These are phyloP conservation scores for Diplodus puntazzo DNA, from an alignment of 2,797 vertebrate species.

Conservation along the genomic window DNA sequence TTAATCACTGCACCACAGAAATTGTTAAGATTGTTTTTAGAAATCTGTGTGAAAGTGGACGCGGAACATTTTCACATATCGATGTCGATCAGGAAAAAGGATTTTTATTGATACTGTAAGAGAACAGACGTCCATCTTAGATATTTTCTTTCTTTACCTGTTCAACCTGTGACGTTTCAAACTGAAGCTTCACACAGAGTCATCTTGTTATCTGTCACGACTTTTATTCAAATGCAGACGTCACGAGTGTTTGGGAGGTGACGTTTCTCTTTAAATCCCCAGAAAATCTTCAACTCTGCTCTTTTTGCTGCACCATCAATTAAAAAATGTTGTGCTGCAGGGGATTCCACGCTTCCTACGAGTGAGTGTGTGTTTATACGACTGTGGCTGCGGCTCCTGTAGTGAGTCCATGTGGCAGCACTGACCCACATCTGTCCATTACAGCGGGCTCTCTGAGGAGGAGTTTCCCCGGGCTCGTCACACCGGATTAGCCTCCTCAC, in stretches of 20 bases:
- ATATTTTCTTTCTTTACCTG: no score
- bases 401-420: slow-evolving; percentile 50
- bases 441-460: slow-evolving; percentile 39
- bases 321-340: neutral
- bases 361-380: neutral
- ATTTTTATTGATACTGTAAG: neutral
- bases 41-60: neutral
- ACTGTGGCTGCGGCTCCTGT: neutral
- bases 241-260: neutral
- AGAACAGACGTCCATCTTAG: no score
- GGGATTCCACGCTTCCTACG: slow-evolving; percentile 2
- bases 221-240: neutral
- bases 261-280: neutral
- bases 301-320: neutral
- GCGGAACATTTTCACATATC: no score
- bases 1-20: neutral
- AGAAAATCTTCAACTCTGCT: neutral
- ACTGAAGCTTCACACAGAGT: no score
- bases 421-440: slow-evolving; percentile 74
- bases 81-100: neutral
- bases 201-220: no score
- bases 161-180: no score
- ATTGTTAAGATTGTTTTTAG: neutral
- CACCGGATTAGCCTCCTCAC: slow-evolving; percentile 53
- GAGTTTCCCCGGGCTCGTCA: slow-evolving; percentile 53